Evolutionary conservation across 2,797 vertebrate genomes (phyloP).

Genomic region (Eutrigla gurnardus): DNA sequence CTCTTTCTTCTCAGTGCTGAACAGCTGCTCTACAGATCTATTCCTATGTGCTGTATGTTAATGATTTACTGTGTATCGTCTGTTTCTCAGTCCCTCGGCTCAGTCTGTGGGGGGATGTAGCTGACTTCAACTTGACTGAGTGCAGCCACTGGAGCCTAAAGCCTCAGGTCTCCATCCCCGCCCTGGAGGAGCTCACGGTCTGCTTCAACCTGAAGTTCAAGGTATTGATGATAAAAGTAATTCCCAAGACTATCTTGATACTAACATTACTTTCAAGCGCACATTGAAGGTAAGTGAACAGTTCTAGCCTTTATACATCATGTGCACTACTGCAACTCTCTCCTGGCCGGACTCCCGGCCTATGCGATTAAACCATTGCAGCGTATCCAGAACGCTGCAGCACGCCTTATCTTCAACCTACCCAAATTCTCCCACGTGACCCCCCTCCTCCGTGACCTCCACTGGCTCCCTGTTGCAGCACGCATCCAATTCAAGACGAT

Average conservation of each 20-base stretch:
- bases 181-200: slow-evolving; percentile 75
- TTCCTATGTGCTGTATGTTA: background rate
- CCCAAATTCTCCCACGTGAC: no score
- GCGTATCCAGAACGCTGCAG: no score
- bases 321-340: no score
- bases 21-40: slow-evolving; percentile 5
- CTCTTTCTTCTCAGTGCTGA: background rate
- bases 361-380: no score
- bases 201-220: slow-evolving; percentile 76
- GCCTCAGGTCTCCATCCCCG: slow-evolving; percentile 60
- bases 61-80: slow-evolving; percentile 3
- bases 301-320: background rate
- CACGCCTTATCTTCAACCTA: no score
- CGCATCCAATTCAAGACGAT: no score
- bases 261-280: background rate
- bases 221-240: slow-evolving; percentile 34
- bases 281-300: background rate
- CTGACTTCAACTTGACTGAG: slow-evolving; percentile 41
- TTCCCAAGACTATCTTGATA: background rate
- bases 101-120: slow-evolving; percentile 81
- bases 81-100: slow-evolving; percentile 37
- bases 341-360: no score
- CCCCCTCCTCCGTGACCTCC: no score
- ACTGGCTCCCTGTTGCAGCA: no score
- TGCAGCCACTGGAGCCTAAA: slow-evolving; percentile 75